phyloP scores from a whole-genome alignment of 2,797 vertebrate species.

The Tachyglossus aculeatus region DNA sequence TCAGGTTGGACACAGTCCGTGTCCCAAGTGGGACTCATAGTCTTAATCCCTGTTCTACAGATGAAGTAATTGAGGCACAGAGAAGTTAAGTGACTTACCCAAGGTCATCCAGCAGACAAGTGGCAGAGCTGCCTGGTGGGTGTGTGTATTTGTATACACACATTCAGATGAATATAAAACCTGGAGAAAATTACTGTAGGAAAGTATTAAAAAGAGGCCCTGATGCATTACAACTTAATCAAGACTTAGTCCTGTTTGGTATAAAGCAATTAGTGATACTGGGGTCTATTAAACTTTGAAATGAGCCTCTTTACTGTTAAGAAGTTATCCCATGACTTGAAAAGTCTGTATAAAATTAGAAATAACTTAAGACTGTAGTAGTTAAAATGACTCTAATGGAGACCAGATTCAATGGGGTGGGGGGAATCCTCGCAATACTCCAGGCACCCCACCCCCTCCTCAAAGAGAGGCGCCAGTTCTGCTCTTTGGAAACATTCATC shows the following conservation, averaged over 20 bases:
- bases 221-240: not conserved
- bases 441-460: constrained; percentile 43
- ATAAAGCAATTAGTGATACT: constrained; percentile 1
- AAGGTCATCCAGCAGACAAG: no score
- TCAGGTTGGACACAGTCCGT: no score
- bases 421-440: constrained; percentile 59
- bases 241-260: not conserved
- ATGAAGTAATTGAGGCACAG: no score
- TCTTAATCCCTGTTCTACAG: no score
- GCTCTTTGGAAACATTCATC: constrained; percentile 70
- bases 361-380: constrained; percentile 44
- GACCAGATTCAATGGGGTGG: constrained; percentile 68
- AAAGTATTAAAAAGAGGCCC: no score
- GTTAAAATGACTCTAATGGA: constrained; percentile 68
- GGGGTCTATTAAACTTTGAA: not conserved
- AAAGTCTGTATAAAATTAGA: constrained; percentile 32
- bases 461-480: constrained; percentile 67
- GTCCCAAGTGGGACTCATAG: no score
- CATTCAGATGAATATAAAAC: no score
- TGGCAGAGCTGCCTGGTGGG: no score
- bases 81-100: no score
- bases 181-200: no score
- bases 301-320: constrained; percentile 38
- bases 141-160: no score
- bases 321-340: constrained; percentile 44